Evolutionary conservation across 1,140 invertebrate species (phyloP).

Genomic region (Drosophila biarmipes): DNA sequence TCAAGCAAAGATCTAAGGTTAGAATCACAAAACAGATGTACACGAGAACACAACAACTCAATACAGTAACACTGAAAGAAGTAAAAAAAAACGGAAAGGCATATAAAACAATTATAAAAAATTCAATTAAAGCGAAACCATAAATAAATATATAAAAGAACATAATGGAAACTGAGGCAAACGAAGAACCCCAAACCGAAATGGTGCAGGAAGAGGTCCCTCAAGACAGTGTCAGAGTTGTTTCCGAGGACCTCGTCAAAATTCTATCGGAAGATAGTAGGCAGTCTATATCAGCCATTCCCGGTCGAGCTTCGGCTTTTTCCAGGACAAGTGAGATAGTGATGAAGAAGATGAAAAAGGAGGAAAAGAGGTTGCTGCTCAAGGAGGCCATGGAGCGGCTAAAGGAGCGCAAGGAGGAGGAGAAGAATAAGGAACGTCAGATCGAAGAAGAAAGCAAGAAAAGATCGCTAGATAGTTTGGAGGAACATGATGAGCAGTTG

Average conservation of each 20-base stretch:
- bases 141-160: neutral
- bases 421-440: neutral
- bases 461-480: neutral
- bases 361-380: neutral
- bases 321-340: neutral
- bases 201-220: neutral
- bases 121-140: neutral
- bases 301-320: too few relatives aligned
- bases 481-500: neutral
- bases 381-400: neutral
- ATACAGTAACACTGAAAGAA: slow-evolving; percentile 15
- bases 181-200: neutral
- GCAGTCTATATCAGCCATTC: neutral
- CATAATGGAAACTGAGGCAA: neutral
- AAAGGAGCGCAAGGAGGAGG: neutral
- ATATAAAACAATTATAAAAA: neutral
- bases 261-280: neutral
- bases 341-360: neutral
- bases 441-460: neutral
- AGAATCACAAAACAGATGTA: slow-evolving; percentile 6
- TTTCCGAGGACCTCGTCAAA: neutral
- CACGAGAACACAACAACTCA: slow-evolving; percentile 26
- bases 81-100: slow-evolving; percentile 1
- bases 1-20: neutral
- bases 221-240: neutral